Conservation (phyloP, 2,888 invertebrate genomes). For the Epistrophe eligans region DNA sequence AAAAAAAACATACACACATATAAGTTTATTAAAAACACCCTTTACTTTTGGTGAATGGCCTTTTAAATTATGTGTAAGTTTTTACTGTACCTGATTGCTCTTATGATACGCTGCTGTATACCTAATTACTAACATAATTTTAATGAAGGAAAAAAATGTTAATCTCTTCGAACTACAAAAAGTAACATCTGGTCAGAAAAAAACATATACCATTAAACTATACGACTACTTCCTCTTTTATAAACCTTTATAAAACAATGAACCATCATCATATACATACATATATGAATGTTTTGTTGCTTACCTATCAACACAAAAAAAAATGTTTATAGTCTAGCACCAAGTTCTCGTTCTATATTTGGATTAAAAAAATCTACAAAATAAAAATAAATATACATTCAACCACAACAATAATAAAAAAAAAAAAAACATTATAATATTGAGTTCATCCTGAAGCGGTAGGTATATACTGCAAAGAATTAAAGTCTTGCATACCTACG, state of each 20-base stretch:
- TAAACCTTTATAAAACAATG: neutral
- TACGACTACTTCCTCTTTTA: neutral
- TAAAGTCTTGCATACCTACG: conserved; percentile 49
- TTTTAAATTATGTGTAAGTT: too few relatives aligned
- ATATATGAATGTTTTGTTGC: neutral
- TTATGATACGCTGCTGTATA: neutral
- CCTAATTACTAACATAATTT: neutral
- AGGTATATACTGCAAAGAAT: conserved; percentile 2
- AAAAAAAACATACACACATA: too few relatives aligned
- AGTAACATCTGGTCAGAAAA: neutral
- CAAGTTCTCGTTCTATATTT: neutral
- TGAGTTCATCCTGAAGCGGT: conserved; percentile 38
- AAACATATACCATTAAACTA: neutral
- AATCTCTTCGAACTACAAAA: neutral
- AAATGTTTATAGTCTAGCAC: neutral
- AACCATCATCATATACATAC: too few relatives aligned
- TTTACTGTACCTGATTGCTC: neutral
- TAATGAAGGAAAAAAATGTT: neutral
- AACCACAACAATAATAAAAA: neutral
- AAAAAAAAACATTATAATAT: conserved; percentile 33
- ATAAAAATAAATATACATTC: conserved; percentile 27
- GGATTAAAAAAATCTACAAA: neutral
- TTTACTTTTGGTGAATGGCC: too few relatives aligned
- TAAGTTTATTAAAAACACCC: too few relatives aligned
- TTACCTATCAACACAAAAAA: neutral